Evolutionary conservation across 2,113 vertebrate genomes (phyloP), one percentile per base, ranked within the genome.

Genomic region (Spizaetus ornatus): DNA sequence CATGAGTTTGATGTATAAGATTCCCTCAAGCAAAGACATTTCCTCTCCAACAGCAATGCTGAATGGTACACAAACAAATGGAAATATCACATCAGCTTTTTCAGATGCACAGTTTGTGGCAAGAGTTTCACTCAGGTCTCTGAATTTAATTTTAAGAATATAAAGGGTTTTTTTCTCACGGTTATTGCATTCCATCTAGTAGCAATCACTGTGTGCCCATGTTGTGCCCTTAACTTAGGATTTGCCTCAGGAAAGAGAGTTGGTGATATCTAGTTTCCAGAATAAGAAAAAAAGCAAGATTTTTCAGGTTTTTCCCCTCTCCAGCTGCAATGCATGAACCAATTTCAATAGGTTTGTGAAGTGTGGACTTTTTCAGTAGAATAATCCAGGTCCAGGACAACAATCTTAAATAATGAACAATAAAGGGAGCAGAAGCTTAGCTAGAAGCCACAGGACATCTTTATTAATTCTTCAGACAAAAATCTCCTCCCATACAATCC

Each of bases 1-100:
- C 69, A 88, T 5, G 36, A 81, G 10, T 90, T 93, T 88, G 78
- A 95, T 88, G 50, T 19, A 81, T 61, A 73, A 67, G 76, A 86
- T 47, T 76, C 86, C 59, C 67, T 90, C 59, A 86, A 56, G 47
- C 61, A 92, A 96, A 67, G 69, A 66, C 63, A 43, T 86, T 82
- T 88, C 7, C 22, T 62, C 38, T 90, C 38, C 25, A 29, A 52
- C 5, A 15, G 43, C 23, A 79, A 32, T 74, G 45, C 23, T 63
- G n/a, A 86, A 83, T 8, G 6, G 11, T 32, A 52, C 32, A 67
- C n/a, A 86, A 93, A 66, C 23, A 82, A n/a, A 16, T 67, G 65
- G 40, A 69, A 90, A 67, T 38, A 66, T 6, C n/a, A n/a, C 17
- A 66, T 81, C n/a, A 71, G 13, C 18, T 55, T 90, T 86, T 93